phyloP scores from a whole-genome alignment of 2,113 vertebrate genomes.

The Boleophthalmus pectinirostris region DNA sequence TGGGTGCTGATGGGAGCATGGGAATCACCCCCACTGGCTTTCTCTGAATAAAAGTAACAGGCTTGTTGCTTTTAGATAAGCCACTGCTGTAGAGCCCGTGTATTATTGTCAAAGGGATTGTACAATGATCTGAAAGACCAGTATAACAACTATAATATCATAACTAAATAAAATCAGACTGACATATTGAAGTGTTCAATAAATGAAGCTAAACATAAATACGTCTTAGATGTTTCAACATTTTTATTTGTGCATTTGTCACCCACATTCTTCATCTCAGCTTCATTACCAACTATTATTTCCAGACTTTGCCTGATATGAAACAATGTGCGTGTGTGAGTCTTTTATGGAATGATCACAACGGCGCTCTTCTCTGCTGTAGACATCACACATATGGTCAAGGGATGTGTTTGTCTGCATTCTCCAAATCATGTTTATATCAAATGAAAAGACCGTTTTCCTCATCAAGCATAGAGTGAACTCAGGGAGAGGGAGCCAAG shows the following conservation, averaged over 20 bases:
- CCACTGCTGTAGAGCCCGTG: slow-evolving; percentile 9
- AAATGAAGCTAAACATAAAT: not conserved
- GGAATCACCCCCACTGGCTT: slow-evolving; percentile 67
- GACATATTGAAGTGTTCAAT: not conserved
- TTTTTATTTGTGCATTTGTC: slow-evolving; percentile 31
- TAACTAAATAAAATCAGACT: not conserved
- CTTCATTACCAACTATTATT: slow-evolving; percentile 69
- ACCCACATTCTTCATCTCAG: slow-evolving; percentile 63
- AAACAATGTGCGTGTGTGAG: slow-evolving; percentile 68
- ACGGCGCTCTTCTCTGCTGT: slow-evolving; percentile 48
- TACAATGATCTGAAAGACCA: not conserved
- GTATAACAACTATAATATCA: not conserved
- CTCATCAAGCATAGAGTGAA: slow-evolving; percentile 9
- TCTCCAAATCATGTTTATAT: slow-evolving; percentile 56
- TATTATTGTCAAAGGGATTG: not conserved
- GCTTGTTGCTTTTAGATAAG: slow-evolving; percentile 49
- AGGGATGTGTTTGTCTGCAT: slow-evolving; percentile 53
- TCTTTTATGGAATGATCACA: slow-evolving; percentile 63
- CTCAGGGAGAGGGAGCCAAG: slow-evolving; percentile 8
- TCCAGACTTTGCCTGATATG: slow-evolving; percentile 77
- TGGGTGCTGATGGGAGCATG: slow-evolving; percentile 80
- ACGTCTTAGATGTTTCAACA: slow-evolving; percentile 4
- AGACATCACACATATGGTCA: slow-evolving; percentile 57
- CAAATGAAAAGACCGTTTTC: slow-evolving; percentile 15
- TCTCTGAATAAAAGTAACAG: slow-evolving; percentile 47